phyloP scores from a whole-genome alignment of 2,113 vertebrate species.

The Lanius collurio region DNA sequence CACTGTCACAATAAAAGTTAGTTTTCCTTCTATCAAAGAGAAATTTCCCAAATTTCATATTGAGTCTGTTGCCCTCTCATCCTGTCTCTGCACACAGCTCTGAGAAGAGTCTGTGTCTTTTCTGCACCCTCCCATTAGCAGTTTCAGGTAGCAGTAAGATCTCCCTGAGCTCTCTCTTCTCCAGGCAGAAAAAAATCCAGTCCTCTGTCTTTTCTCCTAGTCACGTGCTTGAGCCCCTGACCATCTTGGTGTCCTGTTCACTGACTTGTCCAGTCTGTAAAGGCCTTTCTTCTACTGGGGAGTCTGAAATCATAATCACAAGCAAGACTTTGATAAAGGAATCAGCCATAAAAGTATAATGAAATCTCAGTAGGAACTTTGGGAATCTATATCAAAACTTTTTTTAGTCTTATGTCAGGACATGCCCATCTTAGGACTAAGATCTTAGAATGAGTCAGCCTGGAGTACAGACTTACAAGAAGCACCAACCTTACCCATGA shows the following conservation, averaged over 20 bases:
- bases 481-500: neutral
- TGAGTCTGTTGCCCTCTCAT: neutral
- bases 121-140: neutral
- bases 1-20: fast-evolving
- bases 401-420: neutral
- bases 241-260: neutral
- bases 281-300: neutral
- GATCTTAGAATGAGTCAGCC: neutral
- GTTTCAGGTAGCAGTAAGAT: neutral
- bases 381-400: neutral
- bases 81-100: neutral
- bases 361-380: neutral
- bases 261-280: neutral
- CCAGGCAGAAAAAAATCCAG: neutral
- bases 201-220: neutral
- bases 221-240: neutral
- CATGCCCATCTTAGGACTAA: neutral
- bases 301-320: neutral
- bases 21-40: neutral
- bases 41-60: neutral
- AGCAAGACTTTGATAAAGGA: neutral
- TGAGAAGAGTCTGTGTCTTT: neutral
- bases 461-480: neutral
- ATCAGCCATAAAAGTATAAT: neutral
- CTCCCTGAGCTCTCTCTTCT: neutral